Percentiles rank a stretch among this genome's conserved stretches.
Conservation (phyloP, 1,140 invertebrate species). For the Onthophagus taurus region DNA sequence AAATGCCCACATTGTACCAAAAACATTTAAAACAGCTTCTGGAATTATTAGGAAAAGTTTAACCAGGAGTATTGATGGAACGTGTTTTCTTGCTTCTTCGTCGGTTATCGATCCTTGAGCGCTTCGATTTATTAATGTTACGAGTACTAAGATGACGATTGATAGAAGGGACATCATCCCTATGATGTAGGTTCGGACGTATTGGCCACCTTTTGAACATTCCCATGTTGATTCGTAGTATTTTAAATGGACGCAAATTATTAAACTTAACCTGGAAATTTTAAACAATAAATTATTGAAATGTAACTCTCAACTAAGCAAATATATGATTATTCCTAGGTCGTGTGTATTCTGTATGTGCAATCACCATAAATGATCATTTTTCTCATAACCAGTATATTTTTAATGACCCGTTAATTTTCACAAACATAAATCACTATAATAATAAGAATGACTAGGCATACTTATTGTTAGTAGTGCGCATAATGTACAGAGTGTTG, state of each 20-base stretch:
- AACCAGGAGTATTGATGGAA: slow-evolving; percentile 54
- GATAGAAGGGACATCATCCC: slow-evolving; percentile 53
- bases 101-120: slow-evolving; percentile 62
- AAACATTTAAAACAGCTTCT: slow-evolving; percentile 64
- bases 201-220: slow-evolving; percentile 51
- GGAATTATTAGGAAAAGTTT: slow-evolving; percentile 63
- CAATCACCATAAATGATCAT: no score
- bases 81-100: slow-evolving; percentile 50
- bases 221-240: slow-evolving; percentile 56
- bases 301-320: no score
- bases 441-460: no score
- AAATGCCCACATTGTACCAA: slow-evolving; percentile 76
- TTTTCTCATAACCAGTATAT: no score
- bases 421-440: no score
- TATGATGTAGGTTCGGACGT: slow-evolving; percentile 56
- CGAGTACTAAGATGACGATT: slow-evolving; percentile 49
- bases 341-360: no score
- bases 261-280: slow-evolving; percentile 52
- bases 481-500: no score
- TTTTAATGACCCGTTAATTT: no score
- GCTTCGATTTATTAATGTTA: slow-evolving; percentile 57
- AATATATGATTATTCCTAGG: no score
- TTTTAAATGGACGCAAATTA: slow-evolving; percentile 50
- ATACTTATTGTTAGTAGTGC: no score
- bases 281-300: slow-evolving; percentile 6